Base-by-base conservation (phyloP, 2,888 invertebrate genomes). In the Cryptus viduatorius region DNA sequence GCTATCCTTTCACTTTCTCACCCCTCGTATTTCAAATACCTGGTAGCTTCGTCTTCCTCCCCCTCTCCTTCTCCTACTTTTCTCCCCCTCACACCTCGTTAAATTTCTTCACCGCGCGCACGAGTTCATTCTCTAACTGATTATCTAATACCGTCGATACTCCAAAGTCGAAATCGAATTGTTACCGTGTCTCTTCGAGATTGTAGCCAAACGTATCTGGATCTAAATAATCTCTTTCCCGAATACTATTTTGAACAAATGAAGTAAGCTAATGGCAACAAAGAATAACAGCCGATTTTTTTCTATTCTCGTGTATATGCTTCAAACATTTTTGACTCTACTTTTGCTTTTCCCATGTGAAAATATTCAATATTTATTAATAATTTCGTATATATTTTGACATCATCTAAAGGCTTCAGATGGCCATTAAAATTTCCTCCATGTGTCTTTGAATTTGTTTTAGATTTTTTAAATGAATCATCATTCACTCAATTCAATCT, bases 21-120 rank as follows among this genome's bases (percentile, higher is more conserved):
- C 53, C n/a, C 10, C 67, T 69, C 44, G 44, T 42, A 71, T 71
- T 73, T 75, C 59, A 69, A 76, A 68, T 68, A 31, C 73, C 44
- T 37, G 7, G 24, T 24, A 29, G 42, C 56, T 14, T 67, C 46
- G 37, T 50, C 78, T 79, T n/a, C 72, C 59, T 69, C 46, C 37
- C 3, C 5, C 29, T 24, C 29, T 24, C 24, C 24, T 24, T n/a
- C 42, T 42, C 79, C 42, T 4, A 37, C 37, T 37, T 7, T 37
- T 37, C 7, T 37, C 1, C 37, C 8, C 37, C 5, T 2, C 37
- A 8, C 37, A 37, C 37, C 59, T 31, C 59, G 29, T 61, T 61
- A 29, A 29, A 31, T 31, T 61, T 61, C 31, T 31, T 14, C 29
- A 61, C 59, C 59, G 29, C 31, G 59, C 31, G 29, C 29, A 61